Evolutionary conservation across 1,140 invertebrate species (phyloP), one percentile per base, ranked within the genome.

Genomic region (Daktulosphaira vitifoliae): DNA sequence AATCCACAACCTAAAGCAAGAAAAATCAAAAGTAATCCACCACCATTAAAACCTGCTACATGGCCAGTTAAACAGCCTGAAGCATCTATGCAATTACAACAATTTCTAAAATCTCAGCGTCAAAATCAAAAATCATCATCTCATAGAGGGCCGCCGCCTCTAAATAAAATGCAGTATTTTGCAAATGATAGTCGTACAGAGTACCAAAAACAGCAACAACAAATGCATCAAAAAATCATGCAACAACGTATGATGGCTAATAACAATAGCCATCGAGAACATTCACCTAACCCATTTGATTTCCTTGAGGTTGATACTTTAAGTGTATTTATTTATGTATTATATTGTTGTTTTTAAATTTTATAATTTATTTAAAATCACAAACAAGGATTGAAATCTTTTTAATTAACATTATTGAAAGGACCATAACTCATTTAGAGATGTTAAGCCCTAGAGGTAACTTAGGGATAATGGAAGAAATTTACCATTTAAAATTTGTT

Each of bases 231-330:
- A 46, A 62, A 62, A 33, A n/a, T 62, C 26, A 62, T 62, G 56
- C 56, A 62, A 33, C 42, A 62, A 22, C 56, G 56, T 62, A 22
- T 62, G 44, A 25, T 16, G 4, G 7, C 56, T 9, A 62, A 62
- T 16, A 62, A 62, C 33, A 62, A 62, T 33, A 62, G 56, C 29
- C 42, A 46, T 9, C 42, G 42, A 7, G 65, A 65, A 46, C 49
- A 66, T 53, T 23, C 42, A 16, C 65, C 65, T 37, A 66, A 66
- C n/a, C 65, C 65, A 20, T 29, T 66, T 37, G 65, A 66, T 66
- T 66, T 54, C 56, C 42, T 66, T 25, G 52, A 66, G 42, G 65
- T 66, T 56, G 23, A 37, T 26, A 7, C 20, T 29, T 64, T 15
- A 48, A 5, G 5, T 22, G n/a, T 16, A 6, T 48, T 48, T 48